Base-by-base conservation (phyloP, 1,140 invertebrate genomes). In the Cecropterus lyciades region DNA sequence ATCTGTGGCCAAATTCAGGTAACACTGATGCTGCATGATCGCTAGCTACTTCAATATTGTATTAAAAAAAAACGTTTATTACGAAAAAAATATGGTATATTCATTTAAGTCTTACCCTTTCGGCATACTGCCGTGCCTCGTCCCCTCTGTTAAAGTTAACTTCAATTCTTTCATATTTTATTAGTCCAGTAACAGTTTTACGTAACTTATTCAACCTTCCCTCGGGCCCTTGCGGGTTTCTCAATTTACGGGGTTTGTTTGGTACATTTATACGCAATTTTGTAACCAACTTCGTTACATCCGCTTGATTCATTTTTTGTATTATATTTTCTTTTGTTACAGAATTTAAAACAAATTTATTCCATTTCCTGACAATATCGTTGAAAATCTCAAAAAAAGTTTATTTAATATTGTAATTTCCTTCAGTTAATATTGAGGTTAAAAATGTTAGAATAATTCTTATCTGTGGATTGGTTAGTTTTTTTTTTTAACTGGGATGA, bases 81-180 rank as follows among this genome's bases (percentile, higher is more conserved):
- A 1, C 37, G 11, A n/a, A 40, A 40, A n/a, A n/a, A n/a, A n/a
- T n/a, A n/a, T n/a, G n/a, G n/a, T 5, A 40, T 7, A 3, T 40
- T 13, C 62, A 43, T 62, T 49, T 45, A 16, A 33, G 27, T 1
- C 93, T 91, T 92, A 96, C 96, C 77, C 96, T 92, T 93, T 99
- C 98, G 0, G 95, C 95, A 93, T 99, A 99, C 77, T 97, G 97
- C 83, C 98, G 94, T 14, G 96, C 94, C 93, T 99, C 98, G 84
- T 98, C 96, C 0, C 94, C 96, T 73, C 95, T 91, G 15, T 93
- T 92, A 76, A 94, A 96, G 84, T 95, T 95, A 5, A 98, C 72
- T 93, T 99, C 98, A 78, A 99, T 94, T 77, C 98, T 93, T 93
- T 99, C 98, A 92, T 97, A 95, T 89, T 98, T 97, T 4, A 98